phyloP scores from a whole-genome alignment of 2,797 vertebrate genomes.

The Rhabdomys pumilio region DNA sequence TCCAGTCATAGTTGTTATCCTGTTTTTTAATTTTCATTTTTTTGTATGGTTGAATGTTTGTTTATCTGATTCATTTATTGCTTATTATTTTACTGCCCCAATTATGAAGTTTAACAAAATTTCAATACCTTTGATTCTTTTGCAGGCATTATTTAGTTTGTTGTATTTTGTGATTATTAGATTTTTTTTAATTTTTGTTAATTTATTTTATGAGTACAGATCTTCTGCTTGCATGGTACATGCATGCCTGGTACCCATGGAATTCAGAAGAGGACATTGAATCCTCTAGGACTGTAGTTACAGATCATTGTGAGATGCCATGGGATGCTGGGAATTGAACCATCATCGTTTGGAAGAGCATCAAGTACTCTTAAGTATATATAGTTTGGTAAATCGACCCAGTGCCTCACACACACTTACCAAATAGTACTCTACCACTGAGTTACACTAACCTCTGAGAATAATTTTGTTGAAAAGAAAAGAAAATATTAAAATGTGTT shows the following conservation, averaged over 20 bases:
- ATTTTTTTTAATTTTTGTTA: neutral
- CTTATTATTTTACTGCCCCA: neutral
- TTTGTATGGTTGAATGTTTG: neutral
- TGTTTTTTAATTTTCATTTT: slow-evolving; percentile 50
- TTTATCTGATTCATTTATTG: slow-evolving; percentile 12
- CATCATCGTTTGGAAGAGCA: neutral
- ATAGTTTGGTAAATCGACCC: neutral
- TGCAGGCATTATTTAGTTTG: slow-evolving; percentile 16
- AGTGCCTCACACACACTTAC: neutral
- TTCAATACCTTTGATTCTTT: neutral
- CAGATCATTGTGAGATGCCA: neutral
- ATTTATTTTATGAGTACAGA: neutral
- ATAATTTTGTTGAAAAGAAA: neutral
- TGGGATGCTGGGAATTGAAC: neutral
- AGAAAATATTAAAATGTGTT: neutral
- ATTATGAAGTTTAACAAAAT: slow-evolving; percentile 22
- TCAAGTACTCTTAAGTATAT: neutral
- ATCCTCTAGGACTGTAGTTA: neutral
- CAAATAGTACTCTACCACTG: neutral
- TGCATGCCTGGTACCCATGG: neutral
- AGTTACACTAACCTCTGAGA: neutral
- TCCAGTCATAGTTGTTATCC: neutral
- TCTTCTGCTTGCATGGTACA: neutral
- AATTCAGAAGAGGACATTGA: neutral
- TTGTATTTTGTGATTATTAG: slow-evolving; percentile 44